Evolutionary conservation across 1,140 invertebrate genomes (phyloP), one percentile per base, ranked within the genome.

Genomic region (Orius laevigatus): DNA sequence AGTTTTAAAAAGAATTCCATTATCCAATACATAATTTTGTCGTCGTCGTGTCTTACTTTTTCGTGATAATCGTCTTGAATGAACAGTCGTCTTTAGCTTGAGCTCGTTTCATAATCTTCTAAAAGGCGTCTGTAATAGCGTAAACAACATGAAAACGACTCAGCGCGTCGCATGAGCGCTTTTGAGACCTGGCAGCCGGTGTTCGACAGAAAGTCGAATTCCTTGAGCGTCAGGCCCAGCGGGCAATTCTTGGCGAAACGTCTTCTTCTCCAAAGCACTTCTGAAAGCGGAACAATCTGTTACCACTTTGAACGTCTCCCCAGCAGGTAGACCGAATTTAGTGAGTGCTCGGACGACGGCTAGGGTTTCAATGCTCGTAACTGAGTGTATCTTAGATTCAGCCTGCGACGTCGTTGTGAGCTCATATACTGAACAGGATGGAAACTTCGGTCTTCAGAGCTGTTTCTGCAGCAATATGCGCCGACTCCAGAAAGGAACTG

Each of bases 131-230:
- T 25, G 3, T 8, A 25, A 25, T 25, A 25, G 8, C 3, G 8
- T 25, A 25, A 25, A 4, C 25, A n/a, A 41, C 18, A 1, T 58
- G 58, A 45, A 61, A 53, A 19, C 60, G 42, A 40, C 62, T 65
- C 5, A 66, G 49, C 0, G 62, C 61, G 55, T 68, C 63, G 8
- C 57, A 45, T 65, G 62, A 18, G 20, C 34, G 54, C 63, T 63
- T 44, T 42, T 49, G 3, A 14, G 40, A 0, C 57, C 59, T 3
- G 58, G n/a, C n/a, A n/a, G 39, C 2, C 58, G 11, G 42, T 64
- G 56, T 46, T 60, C 56, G 9, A 61, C 50, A 5, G 41, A 25
- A 45, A 60, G 38, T 53, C 48, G 47, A 53, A 61, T 19, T 60
- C 58, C 39, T 56, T 51, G 10, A 61, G 32, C 6, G 50, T 15